Percentiles rank a stretch among this genome's conserved stretches.
Evolutionary conservation across 2,888 invertebrate species (phyloP).

Genomic region (Cephalotes varians): DNA sequence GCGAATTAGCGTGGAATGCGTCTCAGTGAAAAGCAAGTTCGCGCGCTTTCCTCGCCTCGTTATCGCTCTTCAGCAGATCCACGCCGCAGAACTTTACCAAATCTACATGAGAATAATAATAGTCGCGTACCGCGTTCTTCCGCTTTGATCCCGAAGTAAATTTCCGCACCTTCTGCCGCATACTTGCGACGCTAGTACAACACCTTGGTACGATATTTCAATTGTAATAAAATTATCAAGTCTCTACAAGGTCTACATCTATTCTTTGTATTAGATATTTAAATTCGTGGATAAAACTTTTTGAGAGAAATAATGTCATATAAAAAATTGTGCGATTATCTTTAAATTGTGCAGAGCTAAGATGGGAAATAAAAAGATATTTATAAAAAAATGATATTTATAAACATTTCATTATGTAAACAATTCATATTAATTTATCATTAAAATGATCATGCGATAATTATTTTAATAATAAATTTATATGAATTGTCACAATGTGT

Average conservation of each 20-base stretch:
- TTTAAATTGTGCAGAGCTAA: not conserved
- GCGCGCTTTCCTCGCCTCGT: constrained; percentile 67
- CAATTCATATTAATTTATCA: no score
- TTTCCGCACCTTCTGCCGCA: constrained; percentile 1
- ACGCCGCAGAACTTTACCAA: constrained; percentile 38
- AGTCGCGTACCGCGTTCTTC: constrained; percentile 41
- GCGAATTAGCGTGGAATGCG: constrained; percentile 70
- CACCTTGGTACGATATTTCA: constrained; percentile 31
- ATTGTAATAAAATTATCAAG: constrained; percentile 33
- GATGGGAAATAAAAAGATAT: not conserved
- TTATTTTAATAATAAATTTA: not conserved
- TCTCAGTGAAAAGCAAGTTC: constrained; percentile 64
- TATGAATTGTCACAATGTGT: not conserved
- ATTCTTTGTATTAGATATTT: not conserved
- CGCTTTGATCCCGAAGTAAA: constrained; percentile 30
- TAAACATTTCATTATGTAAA: no score
- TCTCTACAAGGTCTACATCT: not conserved
- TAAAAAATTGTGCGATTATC: not conserved
- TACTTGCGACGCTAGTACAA: constrained; percentile 12
- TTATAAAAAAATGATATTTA: no score
- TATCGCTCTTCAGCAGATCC: constrained; percentile 68
- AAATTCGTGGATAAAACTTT: not conserved
- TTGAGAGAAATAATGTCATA: not conserved
- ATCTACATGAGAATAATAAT: constrained; percentile 54
- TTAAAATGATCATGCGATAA: no score